These are phyloP conservation scores for Cochlearius cochlearius DNA, from an alignment of 2,113 vertebrate genomes.

Conservation along the genomic window DNA sequence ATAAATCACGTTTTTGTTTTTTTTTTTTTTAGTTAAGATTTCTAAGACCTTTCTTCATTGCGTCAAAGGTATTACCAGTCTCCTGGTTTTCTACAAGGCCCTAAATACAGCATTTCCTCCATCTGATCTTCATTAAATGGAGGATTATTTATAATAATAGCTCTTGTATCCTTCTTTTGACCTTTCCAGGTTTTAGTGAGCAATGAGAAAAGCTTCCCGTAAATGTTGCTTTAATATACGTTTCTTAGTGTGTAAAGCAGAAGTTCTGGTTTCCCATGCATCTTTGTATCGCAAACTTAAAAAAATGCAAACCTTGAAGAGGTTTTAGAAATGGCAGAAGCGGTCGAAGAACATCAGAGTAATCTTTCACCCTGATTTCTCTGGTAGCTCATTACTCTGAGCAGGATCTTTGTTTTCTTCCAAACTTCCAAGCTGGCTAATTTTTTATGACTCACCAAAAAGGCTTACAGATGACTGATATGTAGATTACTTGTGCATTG, in stretches of 20 bases:
- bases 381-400: background rate
- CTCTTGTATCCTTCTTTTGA: background rate
- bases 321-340: background rate
- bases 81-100: background rate
- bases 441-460: background rate
- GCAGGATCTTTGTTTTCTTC: background rate
- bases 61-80: background rate
- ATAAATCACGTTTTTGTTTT: background rate
- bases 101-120: background rate
- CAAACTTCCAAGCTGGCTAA: background rate
- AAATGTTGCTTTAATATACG: constrained; percentile 29
- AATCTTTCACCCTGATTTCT: background rate
- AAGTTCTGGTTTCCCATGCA: constrained; percentile 16
- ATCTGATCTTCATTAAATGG: background rate
- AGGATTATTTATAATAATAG: background rate
- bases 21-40: background rate
- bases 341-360: background rate
- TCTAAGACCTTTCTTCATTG: background rate
- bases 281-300: background rate
- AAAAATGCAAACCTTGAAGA: background rate
- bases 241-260: constrained; percentile 42
- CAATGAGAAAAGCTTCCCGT: constrained; percentile 27
- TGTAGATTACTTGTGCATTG: background rate
- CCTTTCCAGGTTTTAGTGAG: constrained; percentile 23
- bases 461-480: background rate